Conservation (phyloP, 2,888 invertebrate species). For the Patella caerulea region DNA sequence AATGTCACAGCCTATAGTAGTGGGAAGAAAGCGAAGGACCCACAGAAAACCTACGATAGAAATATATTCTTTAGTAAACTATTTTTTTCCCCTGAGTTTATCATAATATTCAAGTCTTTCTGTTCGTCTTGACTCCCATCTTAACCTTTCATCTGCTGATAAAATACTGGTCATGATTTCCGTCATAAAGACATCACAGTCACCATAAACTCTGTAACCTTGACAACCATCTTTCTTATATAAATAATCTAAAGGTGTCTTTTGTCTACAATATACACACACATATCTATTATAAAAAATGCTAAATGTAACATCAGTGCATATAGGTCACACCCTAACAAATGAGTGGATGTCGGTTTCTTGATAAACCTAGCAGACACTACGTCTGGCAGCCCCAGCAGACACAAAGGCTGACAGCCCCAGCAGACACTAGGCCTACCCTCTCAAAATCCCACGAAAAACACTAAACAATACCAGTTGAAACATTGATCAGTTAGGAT, state of each 20-base stretch:
- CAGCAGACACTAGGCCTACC: too few relatives aligned
- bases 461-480: too few relatives aligned
- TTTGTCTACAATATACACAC: conserved; percentile 42
- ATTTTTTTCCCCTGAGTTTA: conserved; percentile 4
- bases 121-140: conserved; percentile 47
- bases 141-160: conserved; percentile 24
- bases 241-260: conserved; percentile 48
- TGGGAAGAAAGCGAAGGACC: background rate
- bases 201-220: conserved; percentile 58
- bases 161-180: conserved; percentile 52
- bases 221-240: conserved; percentile 32
- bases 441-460: too few relatives aligned
- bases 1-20: background rate
- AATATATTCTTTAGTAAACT: background rate
- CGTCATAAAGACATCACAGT: conserved; percentile 58
- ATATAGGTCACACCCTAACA: background rate
- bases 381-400: too few relatives aligned
- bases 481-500: too few relatives aligned
- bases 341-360: background rate
- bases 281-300: too few relatives aligned
- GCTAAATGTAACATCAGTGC: background rate
- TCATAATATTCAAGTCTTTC: conserved; percentile 49
- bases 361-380: background rate
- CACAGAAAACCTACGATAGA: background rate
- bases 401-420: too few relatives aligned